A percentile compares a stretch with the other conserved stretches of the same genome.
Evolutionary conservation across 2,113 vertebrate species (phyloP).

Genomic region (Chrysochloris asiatica): DNA sequence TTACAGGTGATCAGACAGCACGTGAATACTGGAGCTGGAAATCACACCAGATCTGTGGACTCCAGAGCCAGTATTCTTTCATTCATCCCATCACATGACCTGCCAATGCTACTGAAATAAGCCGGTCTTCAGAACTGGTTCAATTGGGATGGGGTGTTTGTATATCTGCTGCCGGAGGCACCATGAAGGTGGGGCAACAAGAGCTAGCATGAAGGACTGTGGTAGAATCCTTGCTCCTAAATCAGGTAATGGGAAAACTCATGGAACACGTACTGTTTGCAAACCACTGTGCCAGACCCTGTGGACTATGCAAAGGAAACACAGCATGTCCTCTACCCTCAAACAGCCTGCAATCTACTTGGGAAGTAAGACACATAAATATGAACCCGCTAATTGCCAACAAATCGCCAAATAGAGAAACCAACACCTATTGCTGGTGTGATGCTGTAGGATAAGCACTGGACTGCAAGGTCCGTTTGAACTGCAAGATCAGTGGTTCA

Average conservation of each 20-base stretch:
- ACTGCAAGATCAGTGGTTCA: no score
- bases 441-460: no score
- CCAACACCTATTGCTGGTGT: neutral
- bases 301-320: neutral
- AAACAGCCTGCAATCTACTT: neutral
- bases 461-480: no score
- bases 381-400: neutral
- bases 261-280: neutral
- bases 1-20: neutral
- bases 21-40: fast-evolving
- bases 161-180: fast-evolving
- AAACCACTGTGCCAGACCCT: neutral
- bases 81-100: neutral
- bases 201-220: neutral
- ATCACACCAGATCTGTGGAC: neutral
- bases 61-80: neutral
- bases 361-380: neutral
- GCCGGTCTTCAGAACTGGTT: neutral
- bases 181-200: no score
- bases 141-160: fast-evolving
- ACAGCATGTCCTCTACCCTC: neutral
- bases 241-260: neutral
- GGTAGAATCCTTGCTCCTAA: neutral
- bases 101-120: neutral
- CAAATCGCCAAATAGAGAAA: neutral